Conservation (phyloP, 1,140 invertebrate species). For the Drosophila erecta region DNA sequence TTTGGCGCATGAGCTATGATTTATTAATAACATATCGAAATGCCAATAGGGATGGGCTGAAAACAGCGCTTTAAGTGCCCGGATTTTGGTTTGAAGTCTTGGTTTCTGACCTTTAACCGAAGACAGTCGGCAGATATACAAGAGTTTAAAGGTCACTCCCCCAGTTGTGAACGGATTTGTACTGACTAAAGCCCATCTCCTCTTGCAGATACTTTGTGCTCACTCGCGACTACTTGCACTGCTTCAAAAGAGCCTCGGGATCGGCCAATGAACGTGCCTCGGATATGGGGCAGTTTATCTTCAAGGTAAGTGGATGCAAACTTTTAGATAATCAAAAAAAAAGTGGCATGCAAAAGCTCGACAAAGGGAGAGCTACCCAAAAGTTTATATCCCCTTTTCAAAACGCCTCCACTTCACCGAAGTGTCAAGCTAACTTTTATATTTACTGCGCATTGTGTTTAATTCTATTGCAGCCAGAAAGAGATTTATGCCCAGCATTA, state of each 20-base stretch:
- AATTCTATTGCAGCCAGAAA: constrained; percentile 54
- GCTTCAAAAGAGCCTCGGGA: constrained; percentile 88
- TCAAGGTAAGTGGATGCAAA: constrained; percentile 86
- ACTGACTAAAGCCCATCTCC: constrained; percentile 16
- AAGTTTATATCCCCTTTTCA: not conserved
- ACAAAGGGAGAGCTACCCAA: constrained; percentile 1
- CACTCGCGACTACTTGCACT: constrained; percentile 89
- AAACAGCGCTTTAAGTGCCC: constrained; percentile 19
- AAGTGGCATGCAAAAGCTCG: not conserved
- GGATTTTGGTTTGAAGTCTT: too few species aligned
- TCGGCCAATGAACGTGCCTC: constrained; percentile 87
- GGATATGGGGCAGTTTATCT: constrained; percentile 90
- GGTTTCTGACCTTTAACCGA: constrained; percentile 64
- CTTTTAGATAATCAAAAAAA: not conserved
- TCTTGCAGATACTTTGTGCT: constrained; percentile 87
- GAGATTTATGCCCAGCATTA: constrained; percentile 66
- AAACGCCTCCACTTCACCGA: not conserved
- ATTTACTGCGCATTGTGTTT: constrained; percentile 67
- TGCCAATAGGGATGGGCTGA: constrained; percentile 36
- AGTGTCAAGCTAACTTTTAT: constrained; percentile 22
- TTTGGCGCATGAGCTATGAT: constrained; percentile 73
- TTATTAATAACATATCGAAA: constrained; percentile 70
- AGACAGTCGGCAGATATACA: constrained; percentile 31
- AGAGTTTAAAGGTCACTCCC: constrained; percentile 35
- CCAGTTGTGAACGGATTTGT: constrained; percentile 15